Percentiles rank a stretch among this genome's conserved stretches.
Conservation (phyloP, 2,888 invertebrate species). For the Drosophila prostipennis region DNA sequence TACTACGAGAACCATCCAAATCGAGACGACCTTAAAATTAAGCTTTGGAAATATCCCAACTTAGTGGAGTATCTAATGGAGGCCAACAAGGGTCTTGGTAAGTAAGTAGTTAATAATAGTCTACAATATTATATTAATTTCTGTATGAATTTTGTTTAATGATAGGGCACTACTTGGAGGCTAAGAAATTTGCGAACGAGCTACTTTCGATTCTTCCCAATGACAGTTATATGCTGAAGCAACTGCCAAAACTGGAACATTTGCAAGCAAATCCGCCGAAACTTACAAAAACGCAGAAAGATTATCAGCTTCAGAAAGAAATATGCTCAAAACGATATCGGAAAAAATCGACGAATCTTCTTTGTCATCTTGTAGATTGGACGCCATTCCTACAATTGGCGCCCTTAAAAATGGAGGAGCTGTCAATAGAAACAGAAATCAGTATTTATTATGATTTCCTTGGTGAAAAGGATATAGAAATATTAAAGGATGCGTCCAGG, state of each 20-base stretch:
- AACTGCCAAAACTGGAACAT: background rate
- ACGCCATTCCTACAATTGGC: conserved; percentile 15
- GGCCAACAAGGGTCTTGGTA: conserved; percentile 18
- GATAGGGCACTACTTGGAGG: conserved; percentile 13
- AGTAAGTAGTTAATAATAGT: background rate
- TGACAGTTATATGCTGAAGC: conserved; percentile 12
- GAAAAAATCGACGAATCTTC: background rate
- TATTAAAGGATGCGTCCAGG: conserved; percentile 8
- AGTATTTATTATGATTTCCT: conserved; percentile 1
- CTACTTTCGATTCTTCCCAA: conserved; percentile 5
- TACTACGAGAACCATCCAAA: background rate
- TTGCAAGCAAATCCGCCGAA: background rate
- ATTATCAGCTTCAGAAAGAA: background rate
- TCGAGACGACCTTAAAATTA: background rate
- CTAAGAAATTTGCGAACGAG: conserved; percentile 4
- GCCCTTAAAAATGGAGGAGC: conserved; percentile 16
- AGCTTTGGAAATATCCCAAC: conserved; percentile 8
- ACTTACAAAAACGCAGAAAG: background rate
- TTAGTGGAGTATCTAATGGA: conserved; percentile 21
- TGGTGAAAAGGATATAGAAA: conserved; percentile 11
- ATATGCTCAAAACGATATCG: conserved; percentile 10
- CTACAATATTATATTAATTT: too few species aligned
- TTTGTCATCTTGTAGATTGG: conserved; percentile 6
- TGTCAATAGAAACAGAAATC: background rate
- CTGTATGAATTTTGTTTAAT: background rate